A percentile compares a stretch with the other conserved stretches of the same genome.
phyloP scores from a whole-genome alignment of 2,888 invertebrate species.

The Drosophila flavopinicola region DNA sequence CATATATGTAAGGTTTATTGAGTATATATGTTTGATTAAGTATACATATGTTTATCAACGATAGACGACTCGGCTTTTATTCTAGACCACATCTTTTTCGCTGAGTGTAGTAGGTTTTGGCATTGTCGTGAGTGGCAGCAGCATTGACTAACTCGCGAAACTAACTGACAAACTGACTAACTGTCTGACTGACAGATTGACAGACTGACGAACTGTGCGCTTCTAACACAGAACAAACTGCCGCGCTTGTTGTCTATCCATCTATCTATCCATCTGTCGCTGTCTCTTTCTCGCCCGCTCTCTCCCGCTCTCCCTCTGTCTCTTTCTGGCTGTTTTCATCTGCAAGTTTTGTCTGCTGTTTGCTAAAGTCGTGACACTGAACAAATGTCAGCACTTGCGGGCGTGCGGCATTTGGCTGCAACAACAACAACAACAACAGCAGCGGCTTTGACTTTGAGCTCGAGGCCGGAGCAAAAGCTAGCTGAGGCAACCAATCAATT shows the following conservation, averaged over 20 bases:
- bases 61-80: too few relatives aligned
- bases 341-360: slow-evolving; percentile 52
- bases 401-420: slow-evolving; percentile 52
- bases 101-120: slow-evolving; percentile 14
- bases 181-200: slow-evolving; percentile 37
- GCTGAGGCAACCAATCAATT: slow-evolving; percentile 68
- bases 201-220: slow-evolving; percentile 26
- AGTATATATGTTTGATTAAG: too few relatives aligned
- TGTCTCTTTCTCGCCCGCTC: slow-evolving; percentile 5
- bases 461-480: slow-evolving; percentile 44
- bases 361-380: slow-evolving; percentile 74
- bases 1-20: too few relatives aligned
- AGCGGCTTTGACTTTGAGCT: slow-evolving; percentile 71
- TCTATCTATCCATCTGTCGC: slow-evolving; percentile 7
- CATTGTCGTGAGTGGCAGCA: slow-evolving; percentile 66
- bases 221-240: slow-evolving; percentile 58
- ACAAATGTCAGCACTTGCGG: slow-evolving; percentile 79
- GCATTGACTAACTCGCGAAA: slow-evolving; percentile 33
- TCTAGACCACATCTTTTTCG: not conserved
- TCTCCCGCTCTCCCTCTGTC: slow-evolving; percentile 1
- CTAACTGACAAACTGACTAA: slow-evolving; percentile 39
- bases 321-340: slow-evolving; percentile 21
- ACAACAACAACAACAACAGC: slow-evolving; percentile 14
- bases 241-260: slow-evolving; percentile 38
- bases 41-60: too few relatives aligned